These are phyloP conservation scores for Burhinus bistriatus DNA, from an alignment of 2,113 vertebrate genomes.

Conservation along the genomic window DNA sequence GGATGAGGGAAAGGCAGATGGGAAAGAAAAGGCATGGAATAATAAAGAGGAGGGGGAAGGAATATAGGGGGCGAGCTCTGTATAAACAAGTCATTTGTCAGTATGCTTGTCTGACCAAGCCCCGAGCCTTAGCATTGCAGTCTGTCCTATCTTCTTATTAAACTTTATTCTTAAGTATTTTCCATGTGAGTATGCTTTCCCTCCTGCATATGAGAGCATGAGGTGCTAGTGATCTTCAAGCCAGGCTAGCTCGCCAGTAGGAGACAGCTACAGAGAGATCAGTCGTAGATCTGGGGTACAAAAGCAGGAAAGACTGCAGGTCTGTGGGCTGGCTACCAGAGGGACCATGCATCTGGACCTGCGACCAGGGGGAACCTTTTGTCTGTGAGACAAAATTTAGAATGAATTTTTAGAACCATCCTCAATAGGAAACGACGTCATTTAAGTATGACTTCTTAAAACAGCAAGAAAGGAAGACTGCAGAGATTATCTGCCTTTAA, in stretches of 20 bases:
- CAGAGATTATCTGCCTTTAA: neutral
- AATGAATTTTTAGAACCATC: neutral
- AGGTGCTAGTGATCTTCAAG: neutral
- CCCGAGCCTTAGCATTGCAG: neutral
- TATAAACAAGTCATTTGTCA: neutral
- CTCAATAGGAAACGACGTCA: neutral
- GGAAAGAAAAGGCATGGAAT: neutral
- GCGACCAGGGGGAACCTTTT: neutral
- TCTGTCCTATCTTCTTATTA: neutral
- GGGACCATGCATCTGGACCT: neutral
- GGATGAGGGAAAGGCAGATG: neutral
- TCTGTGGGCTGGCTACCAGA: neutral
- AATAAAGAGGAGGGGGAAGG: neutral
- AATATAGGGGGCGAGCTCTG: neutral
- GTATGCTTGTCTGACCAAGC: neutral
- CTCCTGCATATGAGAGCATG: rapidly evolving
- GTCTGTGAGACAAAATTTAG: too few species aligned
- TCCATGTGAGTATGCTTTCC: neutral
- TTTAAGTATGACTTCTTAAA: neutral
- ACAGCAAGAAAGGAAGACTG: neutral
- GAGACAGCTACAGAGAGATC: neutral
- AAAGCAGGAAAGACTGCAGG: neutral
- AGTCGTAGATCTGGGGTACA: neutral
- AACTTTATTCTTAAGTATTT: neutral
- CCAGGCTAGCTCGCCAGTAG: neutral